Percentiles rank a stretch among this genome's conserved stretches.
Evolutionary conservation across 2,888 invertebrate genomes (phyloP).

Genomic region (Habrosyne pyritoides): DNA sequence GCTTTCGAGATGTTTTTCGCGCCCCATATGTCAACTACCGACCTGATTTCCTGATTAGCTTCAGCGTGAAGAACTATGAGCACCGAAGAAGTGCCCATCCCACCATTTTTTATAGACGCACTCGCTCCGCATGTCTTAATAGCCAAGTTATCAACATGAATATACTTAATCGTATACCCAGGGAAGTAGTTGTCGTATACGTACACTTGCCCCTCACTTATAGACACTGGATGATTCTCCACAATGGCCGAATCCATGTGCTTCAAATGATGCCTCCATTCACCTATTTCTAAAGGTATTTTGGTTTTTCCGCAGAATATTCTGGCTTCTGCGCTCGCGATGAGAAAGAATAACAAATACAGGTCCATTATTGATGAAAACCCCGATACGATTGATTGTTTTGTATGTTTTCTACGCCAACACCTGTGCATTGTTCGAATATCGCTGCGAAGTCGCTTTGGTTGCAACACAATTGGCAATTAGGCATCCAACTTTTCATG

Average conservation of each 20-base stretch:
- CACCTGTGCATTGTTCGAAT: slow-evolving; percentile 15
- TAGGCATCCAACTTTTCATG: not conserved
- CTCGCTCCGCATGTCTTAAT: slow-evolving; percentile 64
- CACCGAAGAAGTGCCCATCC: slow-evolving; percentile 53
- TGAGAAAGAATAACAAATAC: slow-evolving; percentile 24
- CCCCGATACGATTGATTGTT: slow-evolving; percentile 1
- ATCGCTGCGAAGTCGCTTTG: slow-evolving; percentile 2
- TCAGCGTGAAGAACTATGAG: slow-evolving; percentile 63
- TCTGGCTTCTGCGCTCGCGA: slow-evolving; percentile 33
- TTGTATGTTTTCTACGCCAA: not conserved
- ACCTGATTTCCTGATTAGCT: slow-evolving; percentile 62
- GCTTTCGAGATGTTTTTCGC: slow-evolving; percentile 26
- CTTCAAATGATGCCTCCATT: slow-evolving; percentile 50
- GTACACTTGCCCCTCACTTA: slow-evolving; percentile 64
- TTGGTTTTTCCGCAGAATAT: slow-evolving; percentile 56
- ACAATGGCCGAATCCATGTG: slow-evolving; percentile 67
- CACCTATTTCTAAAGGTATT: slow-evolving; percentile 60
- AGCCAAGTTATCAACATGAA: slow-evolving; percentile 69
- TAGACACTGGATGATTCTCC: slow-evolving; percentile 59
- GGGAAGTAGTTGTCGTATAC: slow-evolving; percentile 72
- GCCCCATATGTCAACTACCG: slow-evolving; percentile 74
- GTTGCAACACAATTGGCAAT: slow-evolving; percentile 25
- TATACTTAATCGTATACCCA: slow-evolving; percentile 59
- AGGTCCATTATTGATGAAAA: slow-evolving; percentile 36
- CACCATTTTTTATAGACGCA: slow-evolving; percentile 58